Evolutionary conservation across 2,797 vertebrate genomes (phyloP).

Genomic region (Galago senegalensis): DNA sequence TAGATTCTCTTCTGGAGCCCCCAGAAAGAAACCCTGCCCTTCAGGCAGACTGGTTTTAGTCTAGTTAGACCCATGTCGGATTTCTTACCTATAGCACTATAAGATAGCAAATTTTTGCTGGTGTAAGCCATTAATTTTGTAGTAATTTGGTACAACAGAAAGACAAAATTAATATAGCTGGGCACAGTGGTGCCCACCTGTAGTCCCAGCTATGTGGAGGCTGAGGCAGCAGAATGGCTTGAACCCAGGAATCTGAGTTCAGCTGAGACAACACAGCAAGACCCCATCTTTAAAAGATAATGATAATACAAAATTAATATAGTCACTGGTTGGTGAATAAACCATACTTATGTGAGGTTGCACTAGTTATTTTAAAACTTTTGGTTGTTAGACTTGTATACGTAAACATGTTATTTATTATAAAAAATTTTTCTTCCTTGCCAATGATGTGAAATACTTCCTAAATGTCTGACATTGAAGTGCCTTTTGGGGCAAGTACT

Average conservation of each 20-base stretch:
- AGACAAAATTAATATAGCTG: neutral
- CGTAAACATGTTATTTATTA: neutral
- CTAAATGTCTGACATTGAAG: neutral
- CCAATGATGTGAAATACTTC: neutral
- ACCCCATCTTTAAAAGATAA: neutral
- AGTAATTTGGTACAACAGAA: neutral
- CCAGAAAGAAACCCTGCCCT: neutral
- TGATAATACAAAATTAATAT: neutral
- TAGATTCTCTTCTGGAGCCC: neutral
- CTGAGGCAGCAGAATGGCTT: neutral
- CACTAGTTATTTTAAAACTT: constrained; percentile 37
- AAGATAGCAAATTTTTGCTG: neutral
- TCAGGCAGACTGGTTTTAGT: neutral
- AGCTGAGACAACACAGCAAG: neutral
- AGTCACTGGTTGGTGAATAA: neutral
- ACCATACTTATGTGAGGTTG: neutral
- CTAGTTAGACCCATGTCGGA: neutral
- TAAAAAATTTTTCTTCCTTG: neutral
- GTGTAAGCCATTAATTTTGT: neutral
- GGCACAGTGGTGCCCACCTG: neutral
- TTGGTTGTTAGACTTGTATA: neutral
- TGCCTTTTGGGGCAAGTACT: constrained; percentile 17
- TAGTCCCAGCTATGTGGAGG: neutral
- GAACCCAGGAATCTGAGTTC: neutral
- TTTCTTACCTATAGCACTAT: neutral